Evolutionary conservation across 2,888 invertebrate species (phyloP).

Genomic region (Agonopterix subpropinquella): DNA sequence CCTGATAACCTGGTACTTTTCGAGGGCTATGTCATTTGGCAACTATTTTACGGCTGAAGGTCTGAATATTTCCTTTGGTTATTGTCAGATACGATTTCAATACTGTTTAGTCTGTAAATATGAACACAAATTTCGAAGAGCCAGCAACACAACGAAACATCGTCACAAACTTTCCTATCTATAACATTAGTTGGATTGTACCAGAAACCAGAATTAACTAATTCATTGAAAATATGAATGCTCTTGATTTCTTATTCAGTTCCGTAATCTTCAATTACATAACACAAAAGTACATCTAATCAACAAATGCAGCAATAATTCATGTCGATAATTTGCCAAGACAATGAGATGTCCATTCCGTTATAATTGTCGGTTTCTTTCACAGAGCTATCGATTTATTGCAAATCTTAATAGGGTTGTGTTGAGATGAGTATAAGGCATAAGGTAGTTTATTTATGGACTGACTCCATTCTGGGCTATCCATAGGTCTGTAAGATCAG

Average conservation of each 20-base stretch:
- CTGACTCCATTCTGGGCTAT: no score
- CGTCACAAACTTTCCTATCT: background rate
- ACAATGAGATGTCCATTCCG: no score
- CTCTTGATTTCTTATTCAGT: background rate
- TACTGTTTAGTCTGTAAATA: constrained; percentile 26
- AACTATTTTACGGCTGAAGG: constrained; percentile 47
- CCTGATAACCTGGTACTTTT: constrained; percentile 58
- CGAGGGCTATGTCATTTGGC: constrained; percentile 53
- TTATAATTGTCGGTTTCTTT: no score
- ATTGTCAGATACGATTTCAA: constrained; percentile 65
- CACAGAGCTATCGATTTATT: no score
- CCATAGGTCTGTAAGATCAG: no score
- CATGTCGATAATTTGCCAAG: background rate
- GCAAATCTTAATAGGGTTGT: no score
- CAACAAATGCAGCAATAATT: background rate
- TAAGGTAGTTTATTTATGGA: no score
- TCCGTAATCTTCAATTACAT: background rate
- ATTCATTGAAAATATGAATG: no score
- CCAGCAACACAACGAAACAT: background rate
- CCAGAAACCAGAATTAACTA: background rate
- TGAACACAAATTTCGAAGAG: background rate
- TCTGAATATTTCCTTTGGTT: constrained; percentile 48
- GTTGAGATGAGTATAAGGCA: no score
- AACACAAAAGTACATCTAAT: background rate
- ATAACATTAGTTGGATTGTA: background rate